phyloP scores from a whole-genome alignment of 2,888 invertebrate genomes.

The Xylophagus ater region DNA sequence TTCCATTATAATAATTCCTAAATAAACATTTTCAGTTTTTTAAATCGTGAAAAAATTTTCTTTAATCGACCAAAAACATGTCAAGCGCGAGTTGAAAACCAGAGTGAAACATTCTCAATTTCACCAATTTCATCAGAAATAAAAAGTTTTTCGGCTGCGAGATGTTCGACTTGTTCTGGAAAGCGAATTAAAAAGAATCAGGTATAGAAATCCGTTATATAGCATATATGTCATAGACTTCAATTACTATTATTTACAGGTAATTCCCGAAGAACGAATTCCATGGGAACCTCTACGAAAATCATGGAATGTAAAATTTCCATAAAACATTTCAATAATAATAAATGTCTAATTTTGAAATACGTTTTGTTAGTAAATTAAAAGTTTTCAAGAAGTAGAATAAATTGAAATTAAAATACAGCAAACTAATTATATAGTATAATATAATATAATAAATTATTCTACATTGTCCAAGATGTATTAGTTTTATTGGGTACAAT shows the following conservation, averaged over 20 bases:
- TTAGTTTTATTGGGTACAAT: too few species aligned
- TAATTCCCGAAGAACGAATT: conserved; percentile 34
- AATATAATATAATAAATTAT: too few species aligned
- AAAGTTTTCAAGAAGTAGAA: too few species aligned
- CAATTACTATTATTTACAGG: conserved; percentile 18
- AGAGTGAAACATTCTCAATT: not conserved
- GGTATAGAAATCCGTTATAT: conserved; percentile 15
- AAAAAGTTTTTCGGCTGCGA: not conserved
- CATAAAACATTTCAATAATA: too few species aligned
- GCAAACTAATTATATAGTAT: too few species aligned
- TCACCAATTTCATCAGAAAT: not conserved
- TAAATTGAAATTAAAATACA: too few species aligned
- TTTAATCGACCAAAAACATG: conserved; percentile 25
- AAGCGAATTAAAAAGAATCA: conserved; percentile 28
- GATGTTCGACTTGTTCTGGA: conserved; percentile 34
- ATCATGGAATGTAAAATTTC: conserved; percentile 28
- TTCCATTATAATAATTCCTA: too few species aligned
- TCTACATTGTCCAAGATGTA: too few species aligned
- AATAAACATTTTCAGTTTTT: conserved; percentile 30
- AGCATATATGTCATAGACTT: too few species aligned
- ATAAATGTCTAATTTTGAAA: too few species aligned
- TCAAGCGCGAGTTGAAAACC: conserved; percentile 11
- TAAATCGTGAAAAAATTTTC: conserved; percentile 35
- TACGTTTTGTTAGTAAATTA: too few species aligned
- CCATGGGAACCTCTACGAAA: conserved; percentile 34